Base-by-base conservation (phyloP, 1,140 invertebrate genomes). In the Heliconius hewitsoni region DNA sequence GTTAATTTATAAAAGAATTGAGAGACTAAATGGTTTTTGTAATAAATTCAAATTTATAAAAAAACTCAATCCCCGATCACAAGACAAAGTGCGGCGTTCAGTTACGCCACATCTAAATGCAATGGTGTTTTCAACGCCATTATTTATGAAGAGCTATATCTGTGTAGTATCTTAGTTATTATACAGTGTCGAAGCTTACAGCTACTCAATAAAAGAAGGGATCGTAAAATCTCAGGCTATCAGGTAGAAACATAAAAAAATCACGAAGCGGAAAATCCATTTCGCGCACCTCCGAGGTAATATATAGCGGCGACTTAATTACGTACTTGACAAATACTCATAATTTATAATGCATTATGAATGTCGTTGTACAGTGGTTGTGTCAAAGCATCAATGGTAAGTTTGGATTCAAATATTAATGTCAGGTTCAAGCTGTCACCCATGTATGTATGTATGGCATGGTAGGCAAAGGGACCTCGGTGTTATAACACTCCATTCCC, bases 301-400 rank as follows among this genome's bases (percentile, higher is more conserved):
- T 66, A 66, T 66, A 66, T 42, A 70, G 13, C 57, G 37, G n/a
- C 3, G 19, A 34, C 57, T 70, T 76, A 70, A 76, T 70, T 66
- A 76, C 23, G 66, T 76, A 30, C 39, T 70, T 30, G 60, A 76
- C 57, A 42, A 76, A 76, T 66, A 57, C 46, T 70, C 34, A 11
- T 42, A 76, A 42, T 76, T 46, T 76, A 46, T 27, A 37, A 75
- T 70, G 66, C 27, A 76, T 76, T 76, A 39, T 23, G 30, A 27
- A 18, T 60, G 0, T 18, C 19, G 60, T 30, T 2, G 60, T 13
- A 30, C 23, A 66, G 60, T 66, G 60, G 23, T 6, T 16, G 9
- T 23, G 55, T 8, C 19, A 8, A 57, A 3, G 27, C 30, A 27
- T 4, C 23, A 9, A 30, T 30, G 60, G 60, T 66, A 11, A 9